These are phyloP conservation scores for Ctenochaetus hawaiiensis DNA, from an alignment of 2,797 vertebrate species.

Conservation along the genomic window DNA sequence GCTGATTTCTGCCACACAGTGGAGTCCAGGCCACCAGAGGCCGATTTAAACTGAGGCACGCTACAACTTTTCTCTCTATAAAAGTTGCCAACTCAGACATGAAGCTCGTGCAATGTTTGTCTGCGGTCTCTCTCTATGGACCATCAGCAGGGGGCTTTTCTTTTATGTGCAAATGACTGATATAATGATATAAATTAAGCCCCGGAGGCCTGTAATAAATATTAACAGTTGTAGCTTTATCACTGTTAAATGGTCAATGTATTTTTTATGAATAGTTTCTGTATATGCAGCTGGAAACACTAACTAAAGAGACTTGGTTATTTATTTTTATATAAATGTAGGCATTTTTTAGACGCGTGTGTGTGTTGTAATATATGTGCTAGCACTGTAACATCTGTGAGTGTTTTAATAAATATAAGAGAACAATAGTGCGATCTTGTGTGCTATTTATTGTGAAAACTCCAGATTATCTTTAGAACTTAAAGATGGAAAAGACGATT, in stretches of 20 bases:
- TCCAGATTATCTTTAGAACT: constrained; percentile 11
- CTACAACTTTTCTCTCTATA: neutral
- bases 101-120: constrained; percentile 6
- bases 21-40: neutral
- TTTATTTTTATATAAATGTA: constrained; percentile 73
- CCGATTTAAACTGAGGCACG: neutral
- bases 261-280: constrained; percentile 41
- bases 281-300: constrained; percentile 50
- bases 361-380: too few species aligned
- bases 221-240: constrained; percentile 29
- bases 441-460: constrained; percentile 20
- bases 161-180: constrained; percentile 39
- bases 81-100: constrained; percentile 17
- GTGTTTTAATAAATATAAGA: constrained; percentile 57
- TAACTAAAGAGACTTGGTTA: constrained; percentile 38
- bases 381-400: too few species aligned
- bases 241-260: constrained; percentile 31
- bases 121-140: constrained; percentile 5
- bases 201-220: constrained; percentile 65
- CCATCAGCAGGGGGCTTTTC: constrained; percentile 1
- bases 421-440: constrained; percentile 37
- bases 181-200: constrained; percentile 43
- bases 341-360: constrained; percentile 11
- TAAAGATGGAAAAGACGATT: constrained; percentile 11
- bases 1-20: constrained; percentile 11